Evolutionary conservation across 2,888 invertebrate genomes (phyloP).

Genomic region (Falcaria lacertinaria): DNA sequence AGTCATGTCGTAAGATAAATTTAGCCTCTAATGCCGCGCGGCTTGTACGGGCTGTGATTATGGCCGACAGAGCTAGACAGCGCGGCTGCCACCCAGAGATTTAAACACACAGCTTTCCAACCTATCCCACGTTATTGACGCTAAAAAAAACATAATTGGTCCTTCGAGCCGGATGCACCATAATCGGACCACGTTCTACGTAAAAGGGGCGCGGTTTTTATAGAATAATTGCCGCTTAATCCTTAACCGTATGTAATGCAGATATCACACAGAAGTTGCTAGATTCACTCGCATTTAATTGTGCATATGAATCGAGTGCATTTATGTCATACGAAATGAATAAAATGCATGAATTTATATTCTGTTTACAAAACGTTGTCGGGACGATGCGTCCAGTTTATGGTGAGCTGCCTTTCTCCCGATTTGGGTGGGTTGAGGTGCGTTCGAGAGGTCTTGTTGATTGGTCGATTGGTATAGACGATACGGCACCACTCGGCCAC

Average conservation of each 20-base stretch:
- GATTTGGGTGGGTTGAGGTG: background rate
- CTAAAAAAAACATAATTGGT: constrained; percentile 33
- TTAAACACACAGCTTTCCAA: constrained; percentile 19
- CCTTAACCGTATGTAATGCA: background rate
- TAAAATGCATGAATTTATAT: constrained; percentile 4
- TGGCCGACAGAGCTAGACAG: constrained; percentile 43
- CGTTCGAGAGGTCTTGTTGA: constrained; percentile 1
- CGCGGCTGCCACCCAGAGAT: constrained; percentile 55
- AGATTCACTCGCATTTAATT: background rate
- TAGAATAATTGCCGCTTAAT: background rate
- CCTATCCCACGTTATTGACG: constrained; percentile 19
- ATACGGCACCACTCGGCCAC: constrained; percentile 20
- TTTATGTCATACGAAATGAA: background rate
- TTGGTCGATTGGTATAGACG: constrained; percentile 22
- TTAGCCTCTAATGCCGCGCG: constrained; percentile 6
- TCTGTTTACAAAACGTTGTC: constrained; percentile 4
- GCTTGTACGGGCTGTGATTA: constrained; percentile 22
- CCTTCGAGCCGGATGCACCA: constrained; percentile 20
- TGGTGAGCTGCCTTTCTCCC: constrained; percentile 2
- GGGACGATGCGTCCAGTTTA: constrained; percentile 2
- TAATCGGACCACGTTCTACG: constrained; percentile 2
- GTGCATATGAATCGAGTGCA: background rate
- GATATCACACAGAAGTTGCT: background rate
- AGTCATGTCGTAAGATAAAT: background rate
- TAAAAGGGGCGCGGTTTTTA: background rate